Conservation (phyloP, 2,797 vertebrate genomes). For the Zenarchopterus dispar region DNA sequence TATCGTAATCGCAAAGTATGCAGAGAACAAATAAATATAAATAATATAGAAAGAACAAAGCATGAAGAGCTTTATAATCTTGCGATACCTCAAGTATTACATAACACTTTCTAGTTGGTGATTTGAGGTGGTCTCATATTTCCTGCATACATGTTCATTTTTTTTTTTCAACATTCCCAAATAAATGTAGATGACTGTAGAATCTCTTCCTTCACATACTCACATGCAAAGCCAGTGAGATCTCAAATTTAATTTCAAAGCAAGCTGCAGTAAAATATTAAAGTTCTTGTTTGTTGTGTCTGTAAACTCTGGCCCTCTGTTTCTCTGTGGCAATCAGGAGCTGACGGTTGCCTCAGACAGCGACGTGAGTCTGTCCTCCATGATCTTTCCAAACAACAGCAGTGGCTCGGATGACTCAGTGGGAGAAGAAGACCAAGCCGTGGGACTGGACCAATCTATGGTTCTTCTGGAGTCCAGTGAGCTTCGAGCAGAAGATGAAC, state of each 20-base stretch:
- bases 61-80: no score
- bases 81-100: no score
- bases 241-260: background rate
- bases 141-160: no score
- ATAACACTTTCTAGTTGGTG: no score
- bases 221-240: no score
- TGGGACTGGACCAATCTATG: constrained; percentile 84
- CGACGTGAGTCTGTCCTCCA: constrained; percentile 94
- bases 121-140: no score
- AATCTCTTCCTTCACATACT: no score
- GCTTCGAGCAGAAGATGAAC: constrained; percentile 79
- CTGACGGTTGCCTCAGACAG: constrained; percentile 89
- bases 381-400: constrained; percentile 95
- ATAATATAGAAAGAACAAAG: no score
- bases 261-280: constrained; percentile 6
- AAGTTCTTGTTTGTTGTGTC: background rate
- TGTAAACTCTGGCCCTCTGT: background rate
- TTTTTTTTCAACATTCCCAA: no score
- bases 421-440: constrained; percentile 81
- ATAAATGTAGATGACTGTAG: no score
- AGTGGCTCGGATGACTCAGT: constrained; percentile 91
- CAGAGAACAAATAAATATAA: no score
- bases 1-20: no score
- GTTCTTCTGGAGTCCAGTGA: constrained; percentile 85
- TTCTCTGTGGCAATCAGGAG: constrained; percentile 78